A percentile compares a stretch with the other conserved stretches of the same genome.
These are phyloP conservation scores for Drosophila lacicola DNA, from an alignment of 2,888 invertebrate species.

Conservation along the genomic window DNA sequence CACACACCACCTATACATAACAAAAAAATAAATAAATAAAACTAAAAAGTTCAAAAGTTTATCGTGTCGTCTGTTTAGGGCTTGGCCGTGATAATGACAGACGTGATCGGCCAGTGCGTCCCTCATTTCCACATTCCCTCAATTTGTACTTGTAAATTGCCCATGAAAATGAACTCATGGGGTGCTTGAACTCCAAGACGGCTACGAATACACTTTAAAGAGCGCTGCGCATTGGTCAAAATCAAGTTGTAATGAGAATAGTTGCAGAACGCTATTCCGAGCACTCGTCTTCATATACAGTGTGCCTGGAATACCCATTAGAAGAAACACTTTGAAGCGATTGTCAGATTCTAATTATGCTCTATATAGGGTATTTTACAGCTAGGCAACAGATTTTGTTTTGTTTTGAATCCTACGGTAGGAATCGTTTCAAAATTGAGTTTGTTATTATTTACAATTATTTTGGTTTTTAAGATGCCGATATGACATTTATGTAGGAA, in stretches of 20 bases:
- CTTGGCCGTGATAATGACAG: constrained; percentile 77
- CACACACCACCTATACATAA: constrained; percentile 1
- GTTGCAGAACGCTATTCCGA: neutral
- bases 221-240: neutral
- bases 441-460: too few relatives aligned
- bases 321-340: too few relatives aligned
- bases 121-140: constrained; percentile 21
- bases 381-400: too few relatives aligned
- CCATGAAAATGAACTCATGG: constrained; percentile 62
- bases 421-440: too few relatives aligned
- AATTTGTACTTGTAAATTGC: constrained; percentile 66
- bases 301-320: too few relatives aligned
- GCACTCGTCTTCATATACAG: neutral
- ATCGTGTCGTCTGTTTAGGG: constrained; percentile 59
- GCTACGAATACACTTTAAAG: constrained; percentile 2
- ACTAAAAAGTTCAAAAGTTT: constrained; percentile 74
- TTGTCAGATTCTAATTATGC: too few relatives aligned
- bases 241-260: neutral
- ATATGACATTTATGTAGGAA: too few relatives aligned
- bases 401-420: too few relatives aligned
- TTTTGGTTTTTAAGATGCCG: too few relatives aligned
- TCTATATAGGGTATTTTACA: too few relatives aligned
- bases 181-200: constrained; percentile 45
- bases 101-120: constrained; percentile 7
- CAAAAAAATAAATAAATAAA: constrained; percentile 10